phyloP scores from a whole-genome alignment of 2,113 vertebrate genomes.

The Bos javanicus region DNA sequence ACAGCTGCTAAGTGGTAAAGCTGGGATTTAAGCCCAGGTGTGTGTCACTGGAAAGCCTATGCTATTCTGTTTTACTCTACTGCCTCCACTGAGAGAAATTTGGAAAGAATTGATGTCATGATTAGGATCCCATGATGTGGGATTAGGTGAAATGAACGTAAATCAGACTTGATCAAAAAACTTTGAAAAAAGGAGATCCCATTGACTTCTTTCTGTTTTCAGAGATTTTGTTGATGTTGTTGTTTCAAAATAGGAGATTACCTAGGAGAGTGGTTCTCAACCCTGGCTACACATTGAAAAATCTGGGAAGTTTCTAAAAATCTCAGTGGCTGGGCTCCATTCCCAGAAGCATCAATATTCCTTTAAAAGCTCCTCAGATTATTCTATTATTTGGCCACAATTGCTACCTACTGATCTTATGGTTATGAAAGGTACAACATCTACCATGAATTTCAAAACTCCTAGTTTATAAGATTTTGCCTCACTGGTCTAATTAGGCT shows the following conservation, averaged over 20 bases:
- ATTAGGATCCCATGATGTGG: neutral
- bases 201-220: neutral
- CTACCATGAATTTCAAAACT: slow-evolving; percentile 18
- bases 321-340: neutral
- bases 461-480: slow-evolving; percentile 14
- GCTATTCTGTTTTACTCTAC: neutral
- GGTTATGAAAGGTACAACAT: neutral
- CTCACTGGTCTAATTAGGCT: neutral
- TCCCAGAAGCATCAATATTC: neutral
- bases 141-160: neutral
- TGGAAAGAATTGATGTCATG: neutral
- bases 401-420: neutral
- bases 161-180: slow-evolving; percentile 22
- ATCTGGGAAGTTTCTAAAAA: neutral
- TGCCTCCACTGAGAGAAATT: neutral
- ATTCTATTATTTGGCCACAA: neutral
- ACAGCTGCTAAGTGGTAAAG: neutral
- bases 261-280: neutral
- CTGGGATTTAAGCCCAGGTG: neutral
- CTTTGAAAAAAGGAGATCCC: slow-evolving; percentile 12
- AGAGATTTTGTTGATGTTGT: neutral
- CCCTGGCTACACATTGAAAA: neutral
- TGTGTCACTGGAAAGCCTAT: neutral
- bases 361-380: neutral
- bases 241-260: neutral